phyloP scores from a whole-genome alignment of 1,140 invertebrate species.

The Diorhabda carinulata region DNA sequence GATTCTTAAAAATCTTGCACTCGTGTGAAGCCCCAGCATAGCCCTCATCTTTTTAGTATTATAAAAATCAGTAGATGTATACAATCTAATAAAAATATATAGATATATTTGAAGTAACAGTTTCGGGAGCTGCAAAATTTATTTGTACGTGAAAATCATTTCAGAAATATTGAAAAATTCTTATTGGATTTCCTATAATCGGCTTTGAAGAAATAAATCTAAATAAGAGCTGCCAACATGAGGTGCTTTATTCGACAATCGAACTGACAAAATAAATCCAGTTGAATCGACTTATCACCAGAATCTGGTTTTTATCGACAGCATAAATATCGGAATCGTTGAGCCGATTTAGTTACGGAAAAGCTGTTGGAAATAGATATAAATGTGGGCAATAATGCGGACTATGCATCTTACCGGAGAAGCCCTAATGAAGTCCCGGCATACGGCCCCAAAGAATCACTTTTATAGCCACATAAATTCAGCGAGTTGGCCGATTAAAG shows the following conservation, averaged over 20 bases:
- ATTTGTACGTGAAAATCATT: too few relatives aligned
- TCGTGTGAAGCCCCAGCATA: too few relatives aligned
- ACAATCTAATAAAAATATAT: too few relatives aligned
- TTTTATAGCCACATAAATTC: constrained; percentile 41
- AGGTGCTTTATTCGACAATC: constrained; percentile 1
- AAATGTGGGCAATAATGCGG: constrained; percentile 39
- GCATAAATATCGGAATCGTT: constrained; percentile 23
- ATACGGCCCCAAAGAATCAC: constrained; percentile 38
- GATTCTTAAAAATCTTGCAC: too few relatives aligned
- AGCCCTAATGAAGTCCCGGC: constrained; percentile 41
- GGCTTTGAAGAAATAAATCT: neutral
- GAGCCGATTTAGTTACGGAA: constrained; percentile 31
- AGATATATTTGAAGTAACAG: too few relatives aligned
- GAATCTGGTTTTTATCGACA: constrained; percentile 8
- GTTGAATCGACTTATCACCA: constrained; percentile 1
- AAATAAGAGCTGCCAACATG: neutral
- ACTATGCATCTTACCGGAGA: constrained; percentile 32
- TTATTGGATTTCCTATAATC: neutral
- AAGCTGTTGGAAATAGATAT: constrained; percentile 35
- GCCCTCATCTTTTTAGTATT: too few relatives aligned
- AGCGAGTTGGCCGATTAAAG: constrained; percentile 34
- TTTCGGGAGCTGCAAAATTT: too few relatives aligned
- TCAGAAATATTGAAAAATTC: too few relatives aligned
- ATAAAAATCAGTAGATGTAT: too few relatives aligned
- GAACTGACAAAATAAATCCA: constrained; percentile 2